Evolutionary conservation across 2,113 vertebrate species (phyloP).

Genomic region (Stegostoma tigrinum): DNA sequence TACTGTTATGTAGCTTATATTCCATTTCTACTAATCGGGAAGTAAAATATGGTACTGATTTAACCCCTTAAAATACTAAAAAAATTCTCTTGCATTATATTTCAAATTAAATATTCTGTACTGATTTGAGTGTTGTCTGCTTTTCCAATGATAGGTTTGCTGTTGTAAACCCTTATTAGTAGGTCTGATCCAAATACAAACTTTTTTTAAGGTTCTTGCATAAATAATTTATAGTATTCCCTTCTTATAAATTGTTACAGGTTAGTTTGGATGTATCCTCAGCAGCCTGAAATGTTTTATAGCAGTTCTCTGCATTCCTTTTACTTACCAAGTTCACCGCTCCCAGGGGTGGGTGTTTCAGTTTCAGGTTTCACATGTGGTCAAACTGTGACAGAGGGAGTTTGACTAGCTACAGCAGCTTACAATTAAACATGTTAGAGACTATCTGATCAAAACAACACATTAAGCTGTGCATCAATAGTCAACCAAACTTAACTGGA

Average conservation of each 20-base stretch:
- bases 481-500: not conserved
- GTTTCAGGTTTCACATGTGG: slow-evolving; percentile 36
- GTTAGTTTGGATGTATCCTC: slow-evolving; percentile 25
- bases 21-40: slow-evolving; percentile 4
- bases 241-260: slow-evolving; percentile 26
- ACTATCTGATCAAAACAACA: slow-evolving; percentile 32
- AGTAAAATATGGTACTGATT: not conserved
- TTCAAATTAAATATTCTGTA: not conserved
- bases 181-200: slow-evolving; percentile 16
- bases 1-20: not conserved
- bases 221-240: slow-evolving; percentile 36
- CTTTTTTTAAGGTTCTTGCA: slow-evolving; percentile 33
- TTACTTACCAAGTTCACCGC: slow-evolving; percentile 35
- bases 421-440: slow-evolving; percentile 33
- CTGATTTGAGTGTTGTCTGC: not conserved
- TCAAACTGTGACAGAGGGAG: slow-evolving; percentile 29
- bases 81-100: not conserved
- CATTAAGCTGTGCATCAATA: not conserved
- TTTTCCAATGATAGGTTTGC: not conserved
- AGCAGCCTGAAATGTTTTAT: slow-evolving; percentile 33
- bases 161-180: not conserved
- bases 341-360: slow-evolving; percentile 29
- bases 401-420: slow-evolving; percentile 19
- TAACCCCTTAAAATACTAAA: not conserved
- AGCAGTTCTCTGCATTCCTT: slow-evolving; percentile 35